phyloP scores from a whole-genome alignment of 1,140 invertebrate genomes.

The Bombus sylvicola region DNA sequence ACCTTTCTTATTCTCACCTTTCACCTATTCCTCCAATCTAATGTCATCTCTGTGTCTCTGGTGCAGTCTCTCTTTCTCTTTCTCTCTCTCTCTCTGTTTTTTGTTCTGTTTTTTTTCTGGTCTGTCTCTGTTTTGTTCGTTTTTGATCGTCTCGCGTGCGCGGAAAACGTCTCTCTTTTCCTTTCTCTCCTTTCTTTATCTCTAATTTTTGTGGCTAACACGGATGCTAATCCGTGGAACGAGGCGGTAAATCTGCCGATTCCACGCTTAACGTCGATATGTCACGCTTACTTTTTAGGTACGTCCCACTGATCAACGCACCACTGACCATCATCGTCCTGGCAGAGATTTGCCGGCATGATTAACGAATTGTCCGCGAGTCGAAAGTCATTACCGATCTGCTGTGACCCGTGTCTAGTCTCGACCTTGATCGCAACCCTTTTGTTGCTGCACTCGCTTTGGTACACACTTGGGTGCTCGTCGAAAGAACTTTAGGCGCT shows the following conservation, averaged over 20 bases:
- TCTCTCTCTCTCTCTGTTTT: conserved; percentile 1
- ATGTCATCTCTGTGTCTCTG: neutral
- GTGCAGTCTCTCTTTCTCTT: neutral
- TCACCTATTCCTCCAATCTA: neutral
- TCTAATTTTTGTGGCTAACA: conserved; percentile 66
- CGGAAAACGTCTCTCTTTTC: neutral
- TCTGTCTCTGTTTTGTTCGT: conserved; percentile 41
- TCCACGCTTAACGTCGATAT: conserved; percentile 62
- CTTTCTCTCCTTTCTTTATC: conserved; percentile 34
- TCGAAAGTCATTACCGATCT: conserved; percentile 62
- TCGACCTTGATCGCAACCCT: neutral
- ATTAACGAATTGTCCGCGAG: conserved; percentile 46
- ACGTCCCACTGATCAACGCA: conserved; percentile 35
- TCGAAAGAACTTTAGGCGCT: too few species aligned
- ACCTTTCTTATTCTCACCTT: neutral
- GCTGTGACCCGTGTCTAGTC: neutral
- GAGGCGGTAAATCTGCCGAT: conserved; percentile 41
- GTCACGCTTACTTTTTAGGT: conserved; percentile 61
- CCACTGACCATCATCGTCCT: conserved; percentile 28
- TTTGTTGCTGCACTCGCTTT: conserved; percentile 5
- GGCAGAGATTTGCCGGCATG: conserved; percentile 24
- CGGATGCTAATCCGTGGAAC: conserved; percentile 66
- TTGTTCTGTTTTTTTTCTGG: too few species aligned
- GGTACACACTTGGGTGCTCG: neutral
- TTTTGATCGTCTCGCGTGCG: conserved; percentile 14